Evolutionary conservation across 2,113 vertebrate species (phyloP).

Genomic region (Martes martes): DNA sequence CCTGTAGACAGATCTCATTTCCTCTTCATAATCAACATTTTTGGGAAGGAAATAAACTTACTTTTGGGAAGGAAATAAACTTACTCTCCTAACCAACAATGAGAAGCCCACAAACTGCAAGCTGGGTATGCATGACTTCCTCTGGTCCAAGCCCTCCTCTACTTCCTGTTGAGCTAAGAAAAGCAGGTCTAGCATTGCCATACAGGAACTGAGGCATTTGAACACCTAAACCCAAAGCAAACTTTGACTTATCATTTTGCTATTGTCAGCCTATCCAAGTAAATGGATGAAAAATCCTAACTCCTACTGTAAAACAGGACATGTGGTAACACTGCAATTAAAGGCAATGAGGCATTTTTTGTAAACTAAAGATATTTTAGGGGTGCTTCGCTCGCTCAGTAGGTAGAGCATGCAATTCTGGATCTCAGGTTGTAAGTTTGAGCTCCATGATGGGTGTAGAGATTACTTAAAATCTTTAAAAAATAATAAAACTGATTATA

Average conservation of each 20-base stretch:
- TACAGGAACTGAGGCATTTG: neutral
- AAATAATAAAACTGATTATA: neutral
- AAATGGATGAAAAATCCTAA: neutral
- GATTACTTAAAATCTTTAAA: neutral
- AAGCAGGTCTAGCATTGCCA: neutral
- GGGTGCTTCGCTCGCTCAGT: neutral
- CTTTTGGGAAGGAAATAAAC: slow-evolving; percentile 18
- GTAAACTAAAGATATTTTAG: neutral
- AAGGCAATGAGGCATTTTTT: neutral
- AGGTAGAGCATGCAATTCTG: neutral
- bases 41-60: slow-evolving; percentile 1
- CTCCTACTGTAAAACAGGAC: neutral
- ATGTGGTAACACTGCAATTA: neutral
- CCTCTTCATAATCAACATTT: neutral
- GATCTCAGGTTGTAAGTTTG: neutral
- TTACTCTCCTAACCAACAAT: slow-evolving; percentile 5
- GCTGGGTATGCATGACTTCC: neutral
- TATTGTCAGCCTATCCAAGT: neutral
- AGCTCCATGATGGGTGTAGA: neutral
- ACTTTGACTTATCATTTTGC: neutral
- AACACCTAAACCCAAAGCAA: neutral
- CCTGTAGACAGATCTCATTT: slow-evolving; percentile 21
- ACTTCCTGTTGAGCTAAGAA: slow-evolving; percentile 54
- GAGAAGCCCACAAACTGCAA: neutral
- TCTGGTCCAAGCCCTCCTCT: neutral